These are phyloP conservation scores for Julus scandinavius DNA, from an alignment of 2,888 invertebrate species.

Conservation along the genomic window DNA sequence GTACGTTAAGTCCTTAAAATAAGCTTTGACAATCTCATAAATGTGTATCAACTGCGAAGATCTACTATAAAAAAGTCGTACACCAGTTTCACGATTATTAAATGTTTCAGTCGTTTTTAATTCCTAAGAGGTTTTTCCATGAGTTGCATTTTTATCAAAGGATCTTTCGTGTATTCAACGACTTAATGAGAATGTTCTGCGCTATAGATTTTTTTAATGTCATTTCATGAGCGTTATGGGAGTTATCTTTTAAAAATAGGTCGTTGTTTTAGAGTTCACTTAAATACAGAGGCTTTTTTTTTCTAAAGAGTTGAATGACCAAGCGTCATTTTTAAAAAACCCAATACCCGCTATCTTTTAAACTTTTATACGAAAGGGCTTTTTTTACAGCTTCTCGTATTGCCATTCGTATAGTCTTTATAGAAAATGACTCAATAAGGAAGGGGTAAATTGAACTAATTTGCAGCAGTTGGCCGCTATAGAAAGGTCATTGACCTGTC, in stretches of 20 bases:
- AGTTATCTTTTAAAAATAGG: neutral
- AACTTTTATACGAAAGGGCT: neutral
- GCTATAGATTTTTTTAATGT: neutral
- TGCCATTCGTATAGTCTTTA: conserved; percentile 10
- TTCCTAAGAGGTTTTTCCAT: neutral
- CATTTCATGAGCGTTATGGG: neutral
- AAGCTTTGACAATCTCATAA: neutral
- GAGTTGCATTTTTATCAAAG: neutral
- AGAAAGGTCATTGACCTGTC: neutral
- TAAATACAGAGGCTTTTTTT: neutral
- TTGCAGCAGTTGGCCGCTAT: conserved; percentile 8
- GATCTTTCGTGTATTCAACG: neutral
- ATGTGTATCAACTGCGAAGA: neutral
- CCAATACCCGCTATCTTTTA: neutral
- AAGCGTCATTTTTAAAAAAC: conserved; percentile 8
- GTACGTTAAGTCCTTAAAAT: no score
- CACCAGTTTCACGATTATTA: neutral
- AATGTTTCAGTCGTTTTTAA: neutral
- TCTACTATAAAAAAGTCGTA: neutral
- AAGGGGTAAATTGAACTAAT: conserved; percentile 36
- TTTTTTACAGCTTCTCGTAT: conserved; percentile 10
- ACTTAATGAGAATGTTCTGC: conserved; percentile 7
- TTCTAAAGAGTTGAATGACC: neutral
- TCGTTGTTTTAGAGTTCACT: neutral
- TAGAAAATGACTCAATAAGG: neutral